Base-by-base conservation (phyloP, 2,888 invertebrate species). In the Diarsia brunnea region DNA sequence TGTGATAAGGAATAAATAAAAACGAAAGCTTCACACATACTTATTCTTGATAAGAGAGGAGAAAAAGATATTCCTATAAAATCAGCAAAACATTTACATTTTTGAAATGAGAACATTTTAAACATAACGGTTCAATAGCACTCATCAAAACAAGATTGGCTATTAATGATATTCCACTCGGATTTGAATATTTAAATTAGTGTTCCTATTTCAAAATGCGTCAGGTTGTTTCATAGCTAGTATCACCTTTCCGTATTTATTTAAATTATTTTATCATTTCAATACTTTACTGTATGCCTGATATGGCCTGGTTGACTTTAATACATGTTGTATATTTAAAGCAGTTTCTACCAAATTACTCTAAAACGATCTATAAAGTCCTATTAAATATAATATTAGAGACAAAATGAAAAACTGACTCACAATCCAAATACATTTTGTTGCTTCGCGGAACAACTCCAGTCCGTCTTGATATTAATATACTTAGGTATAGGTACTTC, bases 101-200 rank as follows among this genome's bases (percentile, higher is more conserved):
- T n/a, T n/a, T 51, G 0, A 55, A 60, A 14, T 24, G 24, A 24
- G 7, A 14, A 38, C 53, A 49, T 73, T 60, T 14, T 11, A 21
- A 69, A 63, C 63, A n/a, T 3, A 60, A 38, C 55, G 31, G 60
- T 61, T 82, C 24, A 64, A 70, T 31, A 64, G 51, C 58, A 75
- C 10, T 58, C 38, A 75, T 51, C 74, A 53, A 66, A 68, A 79
- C 61, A 60, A 38, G 45, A 65, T 61, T 55, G 64, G 19, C 49
- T 63, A n/a, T 14, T 79, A 81, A 79, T 75, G 79, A 55, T 71
- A 80, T 82, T 78, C 82, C 47, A 68, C 47, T 60, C 38, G 47
- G n/a, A 80, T 80, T 82, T 80, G 65, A 82, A 80, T 80, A 82
- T 80, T 79, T 69, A 80, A 78, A 82, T 71, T 61, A 65, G 43